A percentile compares a stretch with the other conserved stretches of the same genome.
Conservation (phyloP, 2,888 invertebrate genomes). For the Chrysotoxum bicinctum region DNA sequence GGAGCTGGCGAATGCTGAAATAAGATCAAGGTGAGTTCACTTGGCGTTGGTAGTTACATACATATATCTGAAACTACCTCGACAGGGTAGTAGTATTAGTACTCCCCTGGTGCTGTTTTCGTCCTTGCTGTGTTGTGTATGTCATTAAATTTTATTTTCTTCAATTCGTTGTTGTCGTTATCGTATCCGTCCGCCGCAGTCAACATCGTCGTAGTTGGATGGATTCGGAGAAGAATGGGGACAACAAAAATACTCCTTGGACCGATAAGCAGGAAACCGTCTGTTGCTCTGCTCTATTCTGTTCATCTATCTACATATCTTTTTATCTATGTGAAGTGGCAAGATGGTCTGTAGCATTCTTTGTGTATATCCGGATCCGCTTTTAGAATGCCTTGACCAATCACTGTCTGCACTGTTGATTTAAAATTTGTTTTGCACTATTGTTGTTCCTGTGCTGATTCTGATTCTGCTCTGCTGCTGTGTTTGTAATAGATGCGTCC, state of each 20-base stretch:
- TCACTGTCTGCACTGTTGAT: slow-evolving; percentile 56
- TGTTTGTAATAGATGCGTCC: slow-evolving; percentile 50
- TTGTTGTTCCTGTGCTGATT: slow-evolving; percentile 8
- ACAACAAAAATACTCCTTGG: slow-evolving; percentile 1
- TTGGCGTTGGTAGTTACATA: not conserved
- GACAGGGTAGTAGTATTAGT: not conserved
- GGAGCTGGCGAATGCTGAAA: slow-evolving; percentile 83
- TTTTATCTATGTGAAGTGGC: not conserved
- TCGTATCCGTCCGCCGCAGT: slow-evolving; percentile 17
- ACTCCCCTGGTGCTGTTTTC: not conserved
- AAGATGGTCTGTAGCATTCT: not conserved
- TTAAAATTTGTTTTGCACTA: slow-evolving; percentile 63
- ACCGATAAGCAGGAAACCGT: slow-evolving; percentile 54
- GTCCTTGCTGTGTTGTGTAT: slow-evolving; percentile 48
- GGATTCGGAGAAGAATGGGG: not conserved
- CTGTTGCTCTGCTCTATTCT: slow-evolving; percentile 27
- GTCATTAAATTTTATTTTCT: slow-evolving; percentile 69
- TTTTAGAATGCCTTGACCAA: slow-evolving; percentile 56
- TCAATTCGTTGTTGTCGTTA: slow-evolving; percentile 39
- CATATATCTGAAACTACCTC: not conserved
- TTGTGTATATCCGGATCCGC: slow-evolving; percentile 29
- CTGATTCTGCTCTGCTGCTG: not conserved
- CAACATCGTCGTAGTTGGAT: slow-evolving; percentile 5
- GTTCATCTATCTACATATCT: not conserved
- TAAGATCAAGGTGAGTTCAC: slow-evolving; percentile 83